Conservation (phyloP, 2,797 vertebrate species). For the Amphiprion clarkii region DNA sequence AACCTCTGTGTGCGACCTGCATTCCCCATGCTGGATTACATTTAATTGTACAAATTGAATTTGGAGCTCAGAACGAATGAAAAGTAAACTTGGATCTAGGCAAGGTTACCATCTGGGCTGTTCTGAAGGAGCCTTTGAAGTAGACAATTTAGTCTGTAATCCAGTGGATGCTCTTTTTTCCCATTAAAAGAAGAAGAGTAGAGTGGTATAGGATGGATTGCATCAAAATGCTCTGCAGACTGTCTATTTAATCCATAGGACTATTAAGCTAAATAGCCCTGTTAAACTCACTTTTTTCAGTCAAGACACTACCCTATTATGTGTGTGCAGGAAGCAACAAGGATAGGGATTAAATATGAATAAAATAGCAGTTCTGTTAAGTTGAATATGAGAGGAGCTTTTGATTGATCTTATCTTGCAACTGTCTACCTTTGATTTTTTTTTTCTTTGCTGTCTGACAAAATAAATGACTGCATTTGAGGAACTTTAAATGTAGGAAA, state of each 20-base stretch:
- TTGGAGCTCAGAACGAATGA: slow-evolving; percentile 42
- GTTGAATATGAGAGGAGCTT: slow-evolving; percentile 28
- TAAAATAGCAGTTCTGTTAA: slow-evolving; percentile 50
- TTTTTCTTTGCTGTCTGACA: slow-evolving; percentile 1
- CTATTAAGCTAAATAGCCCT: slow-evolving; percentile 47
- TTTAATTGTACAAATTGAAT: slow-evolving; percentile 70
- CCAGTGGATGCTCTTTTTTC: slow-evolving; percentile 30
- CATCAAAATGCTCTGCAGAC: slow-evolving; percentile 53
- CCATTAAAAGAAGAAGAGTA: slow-evolving; percentile 40
- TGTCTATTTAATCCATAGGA: slow-evolving; percentile 32
- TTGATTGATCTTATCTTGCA: slow-evolving; percentile 48
- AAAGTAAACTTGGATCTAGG: slow-evolving; percentile 56
- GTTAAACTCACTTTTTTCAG: slow-evolving; percentile 52
- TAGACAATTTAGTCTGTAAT: slow-evolving; percentile 42
- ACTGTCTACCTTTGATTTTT: slow-evolving; percentile 42
- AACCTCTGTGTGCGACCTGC: slow-evolving; percentile 54
- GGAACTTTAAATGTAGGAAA: slow-evolving; percentile 12
- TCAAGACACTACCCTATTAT: slow-evolving; percentile 54
- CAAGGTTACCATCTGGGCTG: slow-evolving; percentile 36
- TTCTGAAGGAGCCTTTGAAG: slow-evolving; percentile 49
- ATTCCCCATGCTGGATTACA: slow-evolving; percentile 55
- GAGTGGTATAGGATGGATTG: slow-evolving; percentile 37
- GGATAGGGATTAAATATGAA: slow-evolving; percentile 60
- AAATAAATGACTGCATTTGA: slow-evolving; percentile 48
- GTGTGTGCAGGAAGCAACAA: slow-evolving; percentile 47